Percentiles rank a stretch among this genome's conserved stretches.
These are phyloP conservation scores for Cyphomyrmex costatus DNA, from an alignment of 1,140 invertebrate species.

Conservation along the genomic window DNA sequence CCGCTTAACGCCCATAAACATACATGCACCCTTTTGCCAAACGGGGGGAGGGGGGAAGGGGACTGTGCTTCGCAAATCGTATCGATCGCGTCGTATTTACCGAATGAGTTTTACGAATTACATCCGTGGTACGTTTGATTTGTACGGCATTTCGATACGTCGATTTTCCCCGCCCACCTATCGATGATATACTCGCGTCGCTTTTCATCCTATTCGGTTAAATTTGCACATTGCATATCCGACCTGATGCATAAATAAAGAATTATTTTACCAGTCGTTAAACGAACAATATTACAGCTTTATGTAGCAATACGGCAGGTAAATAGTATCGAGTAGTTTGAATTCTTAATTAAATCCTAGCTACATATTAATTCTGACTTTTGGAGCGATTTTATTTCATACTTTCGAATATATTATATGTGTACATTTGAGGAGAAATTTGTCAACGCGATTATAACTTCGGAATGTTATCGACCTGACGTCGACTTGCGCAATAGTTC, in stretches of 20 bases:
- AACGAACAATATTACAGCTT: slow-evolving; percentile 7
- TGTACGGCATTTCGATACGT: slow-evolving; percentile 41
- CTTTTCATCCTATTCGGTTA: background rate
- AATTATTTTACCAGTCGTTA: slow-evolving; percentile 18
- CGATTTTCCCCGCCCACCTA: background rate
- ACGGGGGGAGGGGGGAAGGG: background rate
- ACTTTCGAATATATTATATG: too few relatives aligned
- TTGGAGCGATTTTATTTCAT: too few relatives aligned
- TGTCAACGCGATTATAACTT: background rate
- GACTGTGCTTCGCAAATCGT: slow-evolving; percentile 48
- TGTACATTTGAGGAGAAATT: background rate
- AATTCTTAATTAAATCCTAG: slow-evolving; percentile 15
- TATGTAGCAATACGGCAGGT: background rate
- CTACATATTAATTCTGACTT: background rate
- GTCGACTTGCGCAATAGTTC: background rate
- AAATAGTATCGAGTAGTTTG: background rate
- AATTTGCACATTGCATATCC: slow-evolving; percentile 18
- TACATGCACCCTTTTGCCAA: slow-evolving; percentile 39
- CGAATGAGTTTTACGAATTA: slow-evolving; percentile 67
- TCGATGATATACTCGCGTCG: slow-evolving; percentile 35
- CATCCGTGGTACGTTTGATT: slow-evolving; percentile 61
- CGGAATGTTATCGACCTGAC: too few relatives aligned
- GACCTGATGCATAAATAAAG: slow-evolving; percentile 29
- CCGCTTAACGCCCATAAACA: slow-evolving; percentile 62
- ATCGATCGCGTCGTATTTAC: slow-evolving; percentile 64